phyloP scores from a whole-genome alignment of 1,140 invertebrate genomes.

The Drosophila seguyi region DNA sequence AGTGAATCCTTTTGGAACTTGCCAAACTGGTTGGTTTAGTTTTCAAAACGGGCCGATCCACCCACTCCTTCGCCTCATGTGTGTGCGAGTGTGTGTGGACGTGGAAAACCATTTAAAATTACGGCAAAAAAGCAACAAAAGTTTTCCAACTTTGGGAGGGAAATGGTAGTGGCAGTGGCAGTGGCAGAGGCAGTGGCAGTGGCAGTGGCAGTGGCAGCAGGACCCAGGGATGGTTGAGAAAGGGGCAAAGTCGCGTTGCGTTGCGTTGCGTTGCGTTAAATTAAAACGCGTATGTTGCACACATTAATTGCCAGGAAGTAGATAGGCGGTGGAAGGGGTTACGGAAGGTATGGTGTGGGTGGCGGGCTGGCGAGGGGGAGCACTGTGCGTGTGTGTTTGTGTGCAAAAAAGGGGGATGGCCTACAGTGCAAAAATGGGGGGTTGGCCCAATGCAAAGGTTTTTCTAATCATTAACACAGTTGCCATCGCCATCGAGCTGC shows the following conservation, averaged over 20 bases:
- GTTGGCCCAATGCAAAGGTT: slow-evolving; percentile 54
- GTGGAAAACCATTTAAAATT: slow-evolving; percentile 78
- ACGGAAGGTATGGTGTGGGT: background rate
- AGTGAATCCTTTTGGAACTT: slow-evolving; percentile 66
- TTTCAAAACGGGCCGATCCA: slow-evolving; percentile 46
- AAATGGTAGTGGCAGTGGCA: background rate
- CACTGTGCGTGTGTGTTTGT: background rate
- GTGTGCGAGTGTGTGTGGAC: slow-evolving; percentile 11
- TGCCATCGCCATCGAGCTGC: slow-evolving; percentile 54
- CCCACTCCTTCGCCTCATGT: slow-evolving; percentile 10
- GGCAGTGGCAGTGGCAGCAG: background rate
- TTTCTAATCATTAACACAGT: slow-evolving; percentile 84
- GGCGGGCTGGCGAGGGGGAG: background rate
- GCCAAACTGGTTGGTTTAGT: slow-evolving; percentile 75
- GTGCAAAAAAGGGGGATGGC: slow-evolving; percentile 6
- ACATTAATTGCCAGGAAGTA: slow-evolving; percentile 81
- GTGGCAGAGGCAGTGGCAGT: slow-evolving; percentile 4
- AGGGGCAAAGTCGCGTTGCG: slow-evolving; percentile 50
- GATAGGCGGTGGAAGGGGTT: slow-evolving; percentile 45
- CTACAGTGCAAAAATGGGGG: slow-evolving; percentile 19
- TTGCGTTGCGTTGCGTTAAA: slow-evolving; percentile 71
- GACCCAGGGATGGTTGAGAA: slow-evolving; percentile 14
- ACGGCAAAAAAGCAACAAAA: slow-evolving; percentile 76
- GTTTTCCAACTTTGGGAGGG: slow-evolving; percentile 44
- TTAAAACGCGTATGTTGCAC: slow-evolving; percentile 82